phyloP scores from a whole-genome alignment of 2,888 invertebrate species.

The Erebia ligea region DNA sequence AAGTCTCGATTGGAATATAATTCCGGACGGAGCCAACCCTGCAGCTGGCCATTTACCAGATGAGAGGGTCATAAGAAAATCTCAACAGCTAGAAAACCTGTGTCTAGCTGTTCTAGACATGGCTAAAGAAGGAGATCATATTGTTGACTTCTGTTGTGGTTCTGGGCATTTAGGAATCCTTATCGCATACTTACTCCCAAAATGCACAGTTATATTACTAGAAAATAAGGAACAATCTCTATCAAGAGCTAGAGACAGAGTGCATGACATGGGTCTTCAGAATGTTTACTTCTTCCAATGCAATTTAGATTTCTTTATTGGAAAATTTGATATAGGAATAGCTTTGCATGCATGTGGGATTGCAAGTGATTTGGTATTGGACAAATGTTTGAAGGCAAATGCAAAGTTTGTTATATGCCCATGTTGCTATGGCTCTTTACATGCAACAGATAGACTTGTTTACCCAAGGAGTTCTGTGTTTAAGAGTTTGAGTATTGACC shows the following conservation, averaged over 20 bases:
- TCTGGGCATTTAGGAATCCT: constrained; percentile 96
- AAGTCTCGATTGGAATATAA: constrained; percentile 85
- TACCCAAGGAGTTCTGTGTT: constrained; percentile 92
- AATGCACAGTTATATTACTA: constrained; percentile 90
- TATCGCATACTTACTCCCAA: constrained; percentile 90
- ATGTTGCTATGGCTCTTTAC: constrained; percentile 96
- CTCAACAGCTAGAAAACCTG: constrained; percentile 93
- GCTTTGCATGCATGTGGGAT: constrained; percentile 97
- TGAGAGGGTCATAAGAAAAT: constrained; percentile 89
- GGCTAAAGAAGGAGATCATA: constrained; percentile 86
- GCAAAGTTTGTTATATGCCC: constrained; percentile 96
- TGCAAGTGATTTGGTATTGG: constrained; percentile 95
- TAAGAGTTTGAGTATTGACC: constrained; percentile 74
- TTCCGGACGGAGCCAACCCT: constrained; percentile 90
- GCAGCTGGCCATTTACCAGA: constrained; percentile 90
- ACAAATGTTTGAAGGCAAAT: constrained; percentile 88
- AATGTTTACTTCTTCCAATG: constrained; percentile 93
- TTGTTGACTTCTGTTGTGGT: constrained; percentile 97
- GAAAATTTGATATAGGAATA: constrained; percentile 92
- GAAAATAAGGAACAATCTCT: constrained; percentile 97
- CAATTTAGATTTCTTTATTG: constrained; percentile 94
- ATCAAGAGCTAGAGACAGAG: constrained; percentile 87
- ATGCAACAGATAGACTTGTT: constrained; percentile 89
- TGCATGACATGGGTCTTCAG: constrained; percentile 84
- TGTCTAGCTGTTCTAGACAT: constrained; percentile 89